These are phyloP conservation scores for Machimus rusticus DNA, from an alignment of 2,888 invertebrate genomes.

Conservation along the genomic window DNA sequence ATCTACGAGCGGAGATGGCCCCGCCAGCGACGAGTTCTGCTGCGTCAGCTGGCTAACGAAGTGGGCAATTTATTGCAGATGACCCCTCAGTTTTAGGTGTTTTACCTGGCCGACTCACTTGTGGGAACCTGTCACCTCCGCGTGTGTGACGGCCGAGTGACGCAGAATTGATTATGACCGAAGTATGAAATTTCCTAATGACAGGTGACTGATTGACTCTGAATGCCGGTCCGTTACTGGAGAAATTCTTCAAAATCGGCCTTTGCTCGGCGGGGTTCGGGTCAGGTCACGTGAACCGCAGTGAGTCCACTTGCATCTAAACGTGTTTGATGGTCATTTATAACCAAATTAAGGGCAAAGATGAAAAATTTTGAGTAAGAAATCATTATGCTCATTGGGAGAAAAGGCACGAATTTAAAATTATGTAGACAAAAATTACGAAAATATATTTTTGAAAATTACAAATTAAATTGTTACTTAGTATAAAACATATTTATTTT, in stretches of 20 bases:
- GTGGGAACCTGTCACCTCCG: neutral
- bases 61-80: slow-evolving; percentile 17
- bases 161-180: slow-evolving; percentile 5
- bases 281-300: neutral
- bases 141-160: neutral
- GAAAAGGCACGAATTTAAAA: neutral
- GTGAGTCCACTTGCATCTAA: neutral
- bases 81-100: neutral
- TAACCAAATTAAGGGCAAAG: neutral
- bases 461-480: no score
- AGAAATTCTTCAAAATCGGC: neutral
- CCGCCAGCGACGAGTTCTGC: neutral
- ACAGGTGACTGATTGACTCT: slow-evolving; percentile 1
- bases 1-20: neutral
- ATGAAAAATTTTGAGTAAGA: neutral
- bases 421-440: neutral
- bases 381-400: neutral
- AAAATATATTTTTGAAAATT: neutral
- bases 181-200: neutral
- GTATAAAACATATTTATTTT: no score
- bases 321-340: neutral
- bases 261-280: neutral
- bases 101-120: neutral
- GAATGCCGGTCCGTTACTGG: neutral
- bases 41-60: slow-evolving; percentile 10